phyloP scores from a whole-genome alignment of 2,113 vertebrate genomes.

The Ibidorhyncha struthersii region DNA sequence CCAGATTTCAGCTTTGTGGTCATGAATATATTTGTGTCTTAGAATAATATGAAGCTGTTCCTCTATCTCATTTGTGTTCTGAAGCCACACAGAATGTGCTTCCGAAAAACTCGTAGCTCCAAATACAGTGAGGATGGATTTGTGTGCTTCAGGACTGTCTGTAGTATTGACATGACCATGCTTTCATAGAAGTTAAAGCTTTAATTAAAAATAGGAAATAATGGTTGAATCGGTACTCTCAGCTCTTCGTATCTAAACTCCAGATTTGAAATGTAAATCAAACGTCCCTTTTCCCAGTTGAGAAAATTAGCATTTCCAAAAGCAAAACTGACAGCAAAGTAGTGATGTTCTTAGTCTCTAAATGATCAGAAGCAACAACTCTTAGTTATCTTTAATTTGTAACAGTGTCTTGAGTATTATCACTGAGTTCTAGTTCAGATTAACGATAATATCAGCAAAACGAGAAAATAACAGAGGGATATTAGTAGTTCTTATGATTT shows the following conservation, averaged over 20 bases:
- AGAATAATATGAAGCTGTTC: neutral
- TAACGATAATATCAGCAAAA: neutral
- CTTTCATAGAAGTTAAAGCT: neutral
- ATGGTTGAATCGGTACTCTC: neutral
- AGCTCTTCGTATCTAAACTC: neutral
- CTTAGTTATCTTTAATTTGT: neutral
- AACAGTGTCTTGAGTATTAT: neutral
- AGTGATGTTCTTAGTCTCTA: neutral
- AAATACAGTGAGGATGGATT: neutral
- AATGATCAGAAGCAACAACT: neutral
- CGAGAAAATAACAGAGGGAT: neutral
- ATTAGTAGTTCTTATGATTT: neutral
- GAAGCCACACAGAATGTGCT: neutral
- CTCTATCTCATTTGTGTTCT: neutral
- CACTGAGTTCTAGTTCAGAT: neutral
- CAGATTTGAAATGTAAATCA: neutral
- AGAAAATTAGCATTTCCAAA: neutral
- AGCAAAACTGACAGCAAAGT: neutral
- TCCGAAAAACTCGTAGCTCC: neutral
- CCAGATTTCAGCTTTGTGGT: neutral
- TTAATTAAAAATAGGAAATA: neutral
- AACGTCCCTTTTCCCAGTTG: neutral
- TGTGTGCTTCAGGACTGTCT: neutral
- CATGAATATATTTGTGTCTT: neutral
- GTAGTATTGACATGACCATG: neutral